Evolutionary conservation across 2,888 invertebrate genomes (phyloP), one percentile per base, ranked within the genome.

Genomic region (Plusia festucae): DNA sequence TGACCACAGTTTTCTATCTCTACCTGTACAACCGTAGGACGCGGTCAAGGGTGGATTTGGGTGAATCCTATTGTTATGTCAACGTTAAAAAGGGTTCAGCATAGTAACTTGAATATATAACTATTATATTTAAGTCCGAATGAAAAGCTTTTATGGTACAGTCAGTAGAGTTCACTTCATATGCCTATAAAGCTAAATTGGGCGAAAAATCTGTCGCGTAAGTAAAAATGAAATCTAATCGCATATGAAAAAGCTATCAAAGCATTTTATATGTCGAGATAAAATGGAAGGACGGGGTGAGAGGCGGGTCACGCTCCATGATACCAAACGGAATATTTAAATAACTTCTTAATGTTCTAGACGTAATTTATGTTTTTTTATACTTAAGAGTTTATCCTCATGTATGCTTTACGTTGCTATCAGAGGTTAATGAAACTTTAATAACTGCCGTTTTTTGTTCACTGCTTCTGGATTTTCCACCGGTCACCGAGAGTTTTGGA

Each of bases 271-370:
- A 71, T 62, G 73, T 62, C 40, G 55, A 83, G 79, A 84, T 84
- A 82, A 80, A 73, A 70, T 72, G 64, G 70, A 74, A 61, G 64
- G 68, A 58, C 70, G 67, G 78, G 81, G 82, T 82, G 82, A 83
- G 72, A 71, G 75, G 75, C 56, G 18, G 80, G 82, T 81, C 85
- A 83, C 84, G 82, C 79, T 77, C 82, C 57, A 65, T 70, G 73
- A 53, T 70, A 51, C 46, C 55, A 80, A 73, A 81, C 74, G 62
- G 78, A 83, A 85, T 82, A 83, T 80, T 78, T 80, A 82, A 82
- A 74, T 54, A 66, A 53, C 61, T 57, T 60, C 60, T 58, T 51
- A 60, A 59, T 52, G 27, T 65, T 59, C 40, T 40, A 40, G 34
- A 22, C 72, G 60, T 53, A 69, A 59, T 53, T 64, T 63, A 67